Percentiles rank a stretch among this genome's conserved stretches.
phyloP scores from a whole-genome alignment of 2,888 invertebrate species.

The Lumbricus terrestris region DNA sequence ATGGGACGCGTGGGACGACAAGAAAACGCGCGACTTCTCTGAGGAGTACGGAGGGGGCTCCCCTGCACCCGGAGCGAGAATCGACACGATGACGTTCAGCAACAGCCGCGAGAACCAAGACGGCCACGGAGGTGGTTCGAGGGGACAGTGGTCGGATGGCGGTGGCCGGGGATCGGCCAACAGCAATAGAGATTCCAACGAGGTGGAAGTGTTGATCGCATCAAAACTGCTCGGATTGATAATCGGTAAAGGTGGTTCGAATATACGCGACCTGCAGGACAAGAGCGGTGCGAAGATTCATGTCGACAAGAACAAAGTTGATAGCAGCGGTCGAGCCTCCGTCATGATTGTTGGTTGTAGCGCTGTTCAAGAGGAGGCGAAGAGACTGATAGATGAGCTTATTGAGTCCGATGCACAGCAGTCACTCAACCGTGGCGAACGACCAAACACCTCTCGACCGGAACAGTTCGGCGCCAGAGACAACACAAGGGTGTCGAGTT shows the following conservation, averaged over 20 bases:
- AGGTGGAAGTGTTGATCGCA: constrained; percentile 10
- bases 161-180: not conserved
- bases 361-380: not conserved
- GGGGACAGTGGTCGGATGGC: not conserved
- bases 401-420: not conserved
- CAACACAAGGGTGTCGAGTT: not conserved
- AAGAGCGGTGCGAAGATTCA: constrained; percentile 58
- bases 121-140: not conserved
- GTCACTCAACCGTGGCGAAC: not conserved
- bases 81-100: constrained; percentile 11
- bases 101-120: not conserved
- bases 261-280: constrained; percentile 52
- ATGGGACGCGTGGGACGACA: not conserved
- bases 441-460: not conserved
- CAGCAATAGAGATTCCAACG: not conserved
- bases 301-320: constrained; percentile 53
- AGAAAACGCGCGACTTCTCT: not conserved
- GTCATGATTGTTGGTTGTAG: constrained; percentile 8
- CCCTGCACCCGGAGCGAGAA: not conserved
- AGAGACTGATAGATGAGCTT: not conserved
- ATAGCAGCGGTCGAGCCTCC: not conserved
- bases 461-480: not conserved
- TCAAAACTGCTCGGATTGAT: constrained; percentile 10
- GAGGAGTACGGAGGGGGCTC: not conserved
- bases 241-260: constrained; percentile 52